Percentiles rank a stretch among this genome's conserved stretches.
These are phyloP conservation scores for Petrocephalus microphthalmus DNA, from an alignment of 2,113 vertebrate species.

Conservation along the genomic window DNA sequence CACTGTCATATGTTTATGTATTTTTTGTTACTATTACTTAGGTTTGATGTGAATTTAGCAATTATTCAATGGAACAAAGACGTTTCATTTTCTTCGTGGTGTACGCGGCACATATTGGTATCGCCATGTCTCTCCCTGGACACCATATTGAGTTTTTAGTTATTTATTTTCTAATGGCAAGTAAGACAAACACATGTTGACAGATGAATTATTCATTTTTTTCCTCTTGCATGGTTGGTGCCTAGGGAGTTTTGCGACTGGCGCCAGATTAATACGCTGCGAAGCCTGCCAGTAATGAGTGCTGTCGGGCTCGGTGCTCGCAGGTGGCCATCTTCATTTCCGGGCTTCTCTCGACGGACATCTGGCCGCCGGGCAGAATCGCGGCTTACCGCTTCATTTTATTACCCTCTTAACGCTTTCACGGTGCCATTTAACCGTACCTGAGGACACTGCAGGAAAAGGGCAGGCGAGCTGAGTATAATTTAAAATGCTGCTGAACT, in stretches of 20 bases:
- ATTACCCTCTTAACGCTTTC: background rate
- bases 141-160: conserved; percentile 12
- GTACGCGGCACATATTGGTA: background rate
- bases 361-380: background rate
- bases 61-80: background rate
- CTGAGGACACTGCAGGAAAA: background rate
- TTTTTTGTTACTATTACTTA: background rate
- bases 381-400: background rate
- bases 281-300: background rate
- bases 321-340: conserved; percentile 4
- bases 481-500: background rate
- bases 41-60: background rate
- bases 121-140: background rate
- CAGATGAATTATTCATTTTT: conserved; percentile 17
- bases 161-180: conserved; percentile 13
- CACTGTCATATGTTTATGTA: background rate
- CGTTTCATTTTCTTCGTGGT: background rate
- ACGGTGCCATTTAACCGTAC: background rate
- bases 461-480: background rate
- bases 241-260: background rate
- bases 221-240: background rate
- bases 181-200: conserved; percentile 11
- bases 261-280: background rate
- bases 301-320: background rate
- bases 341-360: background rate